These are phyloP conservation scores for Magallana angulata DNA, from an alignment of 1,140 invertebrate species.

Conservation along the genomic window DNA sequence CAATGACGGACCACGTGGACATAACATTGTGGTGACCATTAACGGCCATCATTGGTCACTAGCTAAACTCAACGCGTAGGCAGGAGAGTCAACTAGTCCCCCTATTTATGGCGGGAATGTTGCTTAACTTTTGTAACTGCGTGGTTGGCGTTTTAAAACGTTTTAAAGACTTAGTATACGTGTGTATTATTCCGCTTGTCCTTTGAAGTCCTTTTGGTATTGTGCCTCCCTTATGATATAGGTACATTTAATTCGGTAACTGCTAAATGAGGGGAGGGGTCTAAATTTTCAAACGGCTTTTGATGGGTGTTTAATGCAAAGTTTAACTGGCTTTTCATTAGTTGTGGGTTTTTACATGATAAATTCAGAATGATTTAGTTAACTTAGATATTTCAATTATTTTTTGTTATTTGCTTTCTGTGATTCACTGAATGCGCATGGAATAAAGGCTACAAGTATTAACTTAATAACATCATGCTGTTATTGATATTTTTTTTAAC, in stretches of 20 bases:
- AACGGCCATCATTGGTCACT: background rate
- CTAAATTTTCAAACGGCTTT: too few species aligned
- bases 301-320: too few species aligned
- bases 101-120: background rate
- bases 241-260: too few species aligned
- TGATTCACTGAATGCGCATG: too few species aligned
- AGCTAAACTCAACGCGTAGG: background rate
- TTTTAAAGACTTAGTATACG: background rate
- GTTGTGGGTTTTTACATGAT: too few species aligned
- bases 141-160: background rate
- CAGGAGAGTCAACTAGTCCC: background rate
- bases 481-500: background rate
- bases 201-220: constrained; percentile 7
- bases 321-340: too few species aligned
- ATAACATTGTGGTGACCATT: constrained; percentile 12
- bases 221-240: background rate
- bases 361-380: too few species aligned
- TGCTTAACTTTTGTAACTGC: constrained; percentile 14
- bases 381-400: too few species aligned
- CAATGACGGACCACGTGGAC: constrained; percentile 7
- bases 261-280: too few species aligned
- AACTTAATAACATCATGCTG: too few species aligned
- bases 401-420: too few species aligned
- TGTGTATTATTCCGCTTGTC: background rate
- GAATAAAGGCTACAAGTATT: too few species aligned